Base-by-base conservation (phyloP, 2,888 invertebrate genomes). In the Thecocarcelia acutangulata region DNA sequence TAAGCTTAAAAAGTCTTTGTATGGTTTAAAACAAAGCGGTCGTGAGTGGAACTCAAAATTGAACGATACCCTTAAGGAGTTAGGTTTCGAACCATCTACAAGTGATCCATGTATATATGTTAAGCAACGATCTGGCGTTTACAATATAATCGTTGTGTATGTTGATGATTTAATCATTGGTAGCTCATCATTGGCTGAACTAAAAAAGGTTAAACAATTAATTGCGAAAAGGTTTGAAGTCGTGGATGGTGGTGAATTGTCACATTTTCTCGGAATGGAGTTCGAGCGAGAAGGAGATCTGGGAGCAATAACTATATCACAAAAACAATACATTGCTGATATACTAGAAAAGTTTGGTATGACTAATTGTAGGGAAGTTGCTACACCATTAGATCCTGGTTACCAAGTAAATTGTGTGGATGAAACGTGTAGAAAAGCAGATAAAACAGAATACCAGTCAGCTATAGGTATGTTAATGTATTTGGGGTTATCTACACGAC, bases 211-310 rank as follows among this genome's bases (percentile, higher is more conserved):
- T 8, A 68, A 68, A 15, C 44, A 46, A n/a, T 33, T 58, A 13
- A 28, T 59, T 13, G 69, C 56, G 9, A 6, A 11, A 2, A 40
- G 46, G 17, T 69, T 56, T 2, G 58, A 69, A 33, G 46, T 69
- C 12, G 46, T 69, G 8, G 56, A 69, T 44, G 69, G n/a, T n/a
- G n/a, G n/a, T n/a, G n/a, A n/a, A n/a, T n/a, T n/a, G n/a, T n/a
- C n/a, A n/a, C n/a, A n/a, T 56, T 83, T 83, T 19, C 68, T 79
- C 17, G 78, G 74, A 2, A 74, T 82, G 69, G 77, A 80, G 52
- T 74, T 77, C 24, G 17, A 46, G 6, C 68, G 68, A 56, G 56
- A 69, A 48, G 58, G 58, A 15, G 37, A 48, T 58, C 37, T 70
- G n/a, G 69, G 70, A 8, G 28, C 70, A 3, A 48, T 70, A 17